Conservation (phyloP, 2,797 vertebrate genomes). For the Odontamblyopus rebecca region DNA sequence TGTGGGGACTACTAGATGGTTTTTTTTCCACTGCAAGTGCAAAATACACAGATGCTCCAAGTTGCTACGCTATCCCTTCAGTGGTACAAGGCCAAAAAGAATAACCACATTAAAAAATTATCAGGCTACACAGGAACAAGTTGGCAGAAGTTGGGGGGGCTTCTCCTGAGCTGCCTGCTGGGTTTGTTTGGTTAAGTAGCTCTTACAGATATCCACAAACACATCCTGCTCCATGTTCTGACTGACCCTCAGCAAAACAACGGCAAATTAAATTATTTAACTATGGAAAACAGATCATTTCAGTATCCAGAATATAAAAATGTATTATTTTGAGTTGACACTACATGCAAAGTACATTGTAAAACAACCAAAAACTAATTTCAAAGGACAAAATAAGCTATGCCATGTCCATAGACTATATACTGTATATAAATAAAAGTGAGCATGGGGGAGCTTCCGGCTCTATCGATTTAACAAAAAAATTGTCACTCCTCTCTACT, state of each 20-base stretch:
- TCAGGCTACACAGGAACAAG: slow-evolving; percentile 31
- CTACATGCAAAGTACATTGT: too few relatives aligned
- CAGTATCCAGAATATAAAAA: neutral
- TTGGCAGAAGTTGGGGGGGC: slow-evolving; percentile 28
- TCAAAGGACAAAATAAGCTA: too few relatives aligned
- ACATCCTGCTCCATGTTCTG: slow-evolving; percentile 47
- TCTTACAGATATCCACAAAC: slow-evolving; percentile 53
- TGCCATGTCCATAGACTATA: too few relatives aligned
- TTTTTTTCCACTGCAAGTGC: slow-evolving; percentile 20
- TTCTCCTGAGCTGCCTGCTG: slow-evolving; percentile 55
- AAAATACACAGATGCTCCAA: slow-evolving; percentile 23
- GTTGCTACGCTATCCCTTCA: slow-evolving; percentile 11
- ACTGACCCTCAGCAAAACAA: slow-evolving; percentile 59
- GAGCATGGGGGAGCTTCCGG: too few relatives aligned
- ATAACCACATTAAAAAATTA: slow-evolving; percentile 39
- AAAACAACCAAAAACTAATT: too few relatives aligned
- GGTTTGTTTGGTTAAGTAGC: slow-evolving; percentile 53
- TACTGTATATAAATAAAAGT: too few relatives aligned
- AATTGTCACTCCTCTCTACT: too few relatives aligned
- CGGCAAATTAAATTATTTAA: slow-evolving; percentile 56
- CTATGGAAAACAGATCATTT: neutral
- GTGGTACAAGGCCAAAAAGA: slow-evolving; percentile 18
- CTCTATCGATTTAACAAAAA: too few relatives aligned
- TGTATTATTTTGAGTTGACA: too few relatives aligned
- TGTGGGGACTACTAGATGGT: slow-evolving; percentile 29